Conservation (phyloP, 2,113 vertebrate species). For the Mustelus asterias region DNA sequence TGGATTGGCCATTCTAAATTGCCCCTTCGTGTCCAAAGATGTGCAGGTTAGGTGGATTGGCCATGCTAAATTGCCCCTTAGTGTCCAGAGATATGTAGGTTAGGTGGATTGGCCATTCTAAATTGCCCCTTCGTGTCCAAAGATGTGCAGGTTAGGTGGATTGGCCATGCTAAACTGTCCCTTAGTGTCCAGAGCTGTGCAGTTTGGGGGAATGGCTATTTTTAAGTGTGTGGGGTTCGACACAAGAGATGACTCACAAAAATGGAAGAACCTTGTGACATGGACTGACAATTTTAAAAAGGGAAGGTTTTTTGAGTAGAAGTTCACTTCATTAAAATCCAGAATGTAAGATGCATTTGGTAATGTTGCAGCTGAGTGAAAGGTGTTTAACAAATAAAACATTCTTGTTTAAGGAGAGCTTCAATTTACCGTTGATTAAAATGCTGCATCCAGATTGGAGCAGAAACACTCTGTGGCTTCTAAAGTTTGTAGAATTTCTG, state of each 20-base stretch:
- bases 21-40: too few species aligned
- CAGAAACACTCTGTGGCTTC: not conserved
- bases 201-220: too few species aligned
- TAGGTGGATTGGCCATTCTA: too few species aligned
- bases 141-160: too few species aligned
- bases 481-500: not conserved
- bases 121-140: too few species aligned
- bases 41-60: too few species aligned
- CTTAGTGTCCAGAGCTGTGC: too few species aligned
- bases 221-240: too few species aligned
- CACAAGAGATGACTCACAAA: not conserved
- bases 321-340: not conserved
- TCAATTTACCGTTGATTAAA: not conserved
- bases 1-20: too few species aligned
- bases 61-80: too few species aligned
- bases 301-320: not conserved
- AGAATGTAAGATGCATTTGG: not conserved
- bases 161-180: too few species aligned
- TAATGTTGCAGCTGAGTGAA: not conserved
- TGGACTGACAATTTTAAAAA: not conserved
- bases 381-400: not conserved
- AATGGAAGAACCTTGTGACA: not conserved
- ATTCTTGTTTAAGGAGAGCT: not conserved
- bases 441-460: not conserved
- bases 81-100: too few species aligned